Conservation (phyloP, 2,888 invertebrate species). For the Steromphala cineraria region DNA sequence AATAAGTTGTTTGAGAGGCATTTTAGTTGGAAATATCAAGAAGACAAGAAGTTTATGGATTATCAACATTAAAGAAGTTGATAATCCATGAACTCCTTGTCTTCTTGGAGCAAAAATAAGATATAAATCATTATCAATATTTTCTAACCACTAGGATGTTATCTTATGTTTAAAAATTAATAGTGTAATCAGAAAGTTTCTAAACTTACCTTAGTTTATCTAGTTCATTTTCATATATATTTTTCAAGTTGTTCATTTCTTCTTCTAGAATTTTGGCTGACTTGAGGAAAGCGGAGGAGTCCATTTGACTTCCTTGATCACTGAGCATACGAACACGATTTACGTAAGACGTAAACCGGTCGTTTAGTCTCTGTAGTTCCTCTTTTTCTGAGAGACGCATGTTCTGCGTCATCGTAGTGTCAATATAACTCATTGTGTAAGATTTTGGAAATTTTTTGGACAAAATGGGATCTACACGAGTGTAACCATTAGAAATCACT, state of each 20-base stretch:
- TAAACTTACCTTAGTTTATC: conserved; percentile 61
- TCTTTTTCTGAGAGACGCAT: conserved; percentile 55
- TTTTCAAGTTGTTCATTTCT: conserved; percentile 64
- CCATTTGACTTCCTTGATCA: conserved; percentile 57
- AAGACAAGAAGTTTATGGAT: too few species aligned
- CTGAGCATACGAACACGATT: conserved; percentile 58
- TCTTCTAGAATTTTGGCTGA: conserved; percentile 67
- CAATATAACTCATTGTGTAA: conserved; percentile 21
- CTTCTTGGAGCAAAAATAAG: too few species aligned
- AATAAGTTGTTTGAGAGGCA: too few species aligned
- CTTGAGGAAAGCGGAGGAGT: conserved; percentile 59
- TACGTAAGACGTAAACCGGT: conserved; percentile 63
- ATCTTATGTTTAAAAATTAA: too few species aligned
- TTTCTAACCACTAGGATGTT: too few species aligned
- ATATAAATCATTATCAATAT: too few species aligned
- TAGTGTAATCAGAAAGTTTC: not conserved
- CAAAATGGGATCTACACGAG: not conserved
- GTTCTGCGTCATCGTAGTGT: not conserved
- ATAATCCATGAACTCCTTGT: too few species aligned
- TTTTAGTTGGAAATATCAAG: too few species aligned
- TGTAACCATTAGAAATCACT: not conserved
- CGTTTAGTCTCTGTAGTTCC: conserved; percentile 64
- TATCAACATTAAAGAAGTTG: too few species aligned
- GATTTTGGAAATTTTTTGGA: not conserved
- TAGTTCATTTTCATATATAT: conserved; percentile 68